A percentile compares a stretch with the other conserved stretches of the same genome.
These are phyloP conservation scores for Ranitomeya variabilis DNA, from an alignment of 2,113 vertebrate species.

Conservation along the genomic window DNA sequence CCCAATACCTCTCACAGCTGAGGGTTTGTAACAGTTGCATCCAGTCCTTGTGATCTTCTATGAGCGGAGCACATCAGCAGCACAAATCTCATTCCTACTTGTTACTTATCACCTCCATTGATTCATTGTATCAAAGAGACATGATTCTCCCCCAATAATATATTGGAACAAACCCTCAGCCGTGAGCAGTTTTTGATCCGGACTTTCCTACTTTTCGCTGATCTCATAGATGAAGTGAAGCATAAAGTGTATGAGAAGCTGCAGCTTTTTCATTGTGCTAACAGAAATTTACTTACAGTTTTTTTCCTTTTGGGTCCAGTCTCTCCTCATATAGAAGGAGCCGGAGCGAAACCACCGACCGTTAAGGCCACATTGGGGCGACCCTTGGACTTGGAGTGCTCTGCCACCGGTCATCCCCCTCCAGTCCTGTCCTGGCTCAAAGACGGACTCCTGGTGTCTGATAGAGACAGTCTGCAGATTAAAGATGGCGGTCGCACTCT, in stretches of 20 bases:
- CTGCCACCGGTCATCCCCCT: constrained; percentile 89
- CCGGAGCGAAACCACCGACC: neutral
- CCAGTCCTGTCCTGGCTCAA: constrained; percentile 87
- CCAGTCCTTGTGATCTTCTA: neutral
- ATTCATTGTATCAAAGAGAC: neutral
- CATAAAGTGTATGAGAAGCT: too few species aligned
- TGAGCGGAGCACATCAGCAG: neutral
- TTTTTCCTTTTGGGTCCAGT: constrained; percentile 53
- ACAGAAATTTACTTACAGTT: neutral
- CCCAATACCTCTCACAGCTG: neutral
- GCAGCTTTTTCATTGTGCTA: neutral
- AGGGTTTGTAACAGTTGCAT: neutral
- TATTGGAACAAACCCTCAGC: too few species aligned
- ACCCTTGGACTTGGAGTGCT: constrained; percentile 86
- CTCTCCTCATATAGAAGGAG: constrained; percentile 63
- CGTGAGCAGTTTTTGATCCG: too few species aligned
- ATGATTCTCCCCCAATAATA: too few species aligned
- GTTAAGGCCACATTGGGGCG: constrained; percentile 83
- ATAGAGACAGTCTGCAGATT: constrained; percentile 58
- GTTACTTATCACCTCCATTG: neutral
- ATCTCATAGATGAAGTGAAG: too few species aligned
- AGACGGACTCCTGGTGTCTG: constrained; percentile 72
- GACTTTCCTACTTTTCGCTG: too few species aligned
- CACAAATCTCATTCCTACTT: neutral
- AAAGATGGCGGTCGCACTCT: constrained; percentile 13